These are phyloP conservation scores for Rutpela maculata DNA, from an alignment of 2,888 invertebrate species.

Conservation along the genomic window DNA sequence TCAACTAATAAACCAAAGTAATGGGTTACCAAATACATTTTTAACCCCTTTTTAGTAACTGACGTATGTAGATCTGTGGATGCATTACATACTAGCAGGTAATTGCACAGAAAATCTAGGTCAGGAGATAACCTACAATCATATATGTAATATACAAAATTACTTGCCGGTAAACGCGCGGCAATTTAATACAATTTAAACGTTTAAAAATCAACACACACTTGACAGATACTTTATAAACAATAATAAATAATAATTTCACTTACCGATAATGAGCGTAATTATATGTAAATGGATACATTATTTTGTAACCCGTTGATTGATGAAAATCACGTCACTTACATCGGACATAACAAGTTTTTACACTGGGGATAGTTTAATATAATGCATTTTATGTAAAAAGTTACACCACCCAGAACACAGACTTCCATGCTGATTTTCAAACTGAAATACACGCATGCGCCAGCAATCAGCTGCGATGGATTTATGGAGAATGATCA, in stretches of 20 bases:
- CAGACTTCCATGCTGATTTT: slow-evolving; percentile 70
- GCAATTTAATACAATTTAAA: slow-evolving; percentile 42
- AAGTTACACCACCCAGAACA: slow-evolving; percentile 70
- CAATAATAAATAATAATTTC: slow-evolving; percentile 47
- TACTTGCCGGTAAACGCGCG: slow-evolving; percentile 27
- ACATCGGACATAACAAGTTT: slow-evolving; percentile 45
- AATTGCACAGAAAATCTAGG: slow-evolving; percentile 16
- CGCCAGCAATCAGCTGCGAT: slow-evolving; percentile 60
- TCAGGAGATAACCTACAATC: slow-evolving; percentile 36
- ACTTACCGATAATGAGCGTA: slow-evolving; percentile 54
- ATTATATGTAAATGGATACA: slow-evolving; percentile 39
- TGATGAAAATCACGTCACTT: slow-evolving; percentile 22
- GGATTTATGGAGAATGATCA: slow-evolving; percentile 38
- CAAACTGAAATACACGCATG: slow-evolving; percentile 69
- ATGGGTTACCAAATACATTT: too few species aligned
- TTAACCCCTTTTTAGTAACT: too few species aligned
- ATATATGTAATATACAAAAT: background rate
- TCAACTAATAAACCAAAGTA: too few species aligned
- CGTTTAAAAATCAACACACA: slow-evolving; percentile 34
- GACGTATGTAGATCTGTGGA: background rate
- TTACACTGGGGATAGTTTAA: slow-evolving; percentile 48
- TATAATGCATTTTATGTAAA: slow-evolving; percentile 61
- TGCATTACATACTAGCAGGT: background rate
- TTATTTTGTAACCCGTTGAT: slow-evolving; percentile 27
- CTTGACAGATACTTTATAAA: slow-evolving; percentile 53